A percentile compares a stretch with the other conserved stretches of the same genome.
phyloP scores from a whole-genome alignment of 1,140 invertebrate genomes.

The Drosophila grimshawi region DNA sequence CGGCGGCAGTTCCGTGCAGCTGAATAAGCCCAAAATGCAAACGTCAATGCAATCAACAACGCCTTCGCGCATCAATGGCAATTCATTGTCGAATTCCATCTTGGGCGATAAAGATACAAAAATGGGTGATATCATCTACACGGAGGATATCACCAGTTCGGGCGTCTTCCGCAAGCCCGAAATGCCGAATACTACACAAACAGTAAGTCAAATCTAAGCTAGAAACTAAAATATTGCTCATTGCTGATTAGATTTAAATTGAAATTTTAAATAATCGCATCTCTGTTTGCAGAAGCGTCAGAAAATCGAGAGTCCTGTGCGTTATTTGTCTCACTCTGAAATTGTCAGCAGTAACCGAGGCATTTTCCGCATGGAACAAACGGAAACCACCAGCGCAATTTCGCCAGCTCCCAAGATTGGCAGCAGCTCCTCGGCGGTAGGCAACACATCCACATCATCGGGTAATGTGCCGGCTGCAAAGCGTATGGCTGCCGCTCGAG shows the following conservation, averaged over 20 bases:
- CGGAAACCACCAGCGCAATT: conserved; percentile 2
- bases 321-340: conserved; percentile 72
- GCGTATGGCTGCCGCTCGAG: conserved; percentile 42
- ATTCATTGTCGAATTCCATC: conserved; percentile 34
- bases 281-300: conserved; percentile 54
- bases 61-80: conserved; percentile 63
- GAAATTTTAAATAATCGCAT: background rate
- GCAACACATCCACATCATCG: background rate
- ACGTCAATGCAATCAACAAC: conserved; percentile 33
- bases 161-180: conserved; percentile 81
- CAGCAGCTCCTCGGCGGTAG: background rate
- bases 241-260: background rate
- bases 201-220: conserved; percentile 39
- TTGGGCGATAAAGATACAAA: conserved; percentile 35
- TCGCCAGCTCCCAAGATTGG: conserved; percentile 43
- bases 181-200: conserved; percentile 63
- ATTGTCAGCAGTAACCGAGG: conserved; percentile 60
- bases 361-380: conserved; percentile 66
- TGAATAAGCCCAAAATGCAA: conserved; percentile 68
- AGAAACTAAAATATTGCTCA: background rate
- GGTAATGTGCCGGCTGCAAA: conserved; percentile 24
- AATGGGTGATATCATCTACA: conserved; percentile 83
- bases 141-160: conserved; percentile 73
- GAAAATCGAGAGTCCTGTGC: conserved; percentile 72
- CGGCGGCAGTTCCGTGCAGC: conserved; percentile 78